Evolutionary conservation across 2,113 vertebrate genomes (phyloP), one percentile per base, ranked within the genome.

Genomic region (Anseranas semipalmata): DNA sequence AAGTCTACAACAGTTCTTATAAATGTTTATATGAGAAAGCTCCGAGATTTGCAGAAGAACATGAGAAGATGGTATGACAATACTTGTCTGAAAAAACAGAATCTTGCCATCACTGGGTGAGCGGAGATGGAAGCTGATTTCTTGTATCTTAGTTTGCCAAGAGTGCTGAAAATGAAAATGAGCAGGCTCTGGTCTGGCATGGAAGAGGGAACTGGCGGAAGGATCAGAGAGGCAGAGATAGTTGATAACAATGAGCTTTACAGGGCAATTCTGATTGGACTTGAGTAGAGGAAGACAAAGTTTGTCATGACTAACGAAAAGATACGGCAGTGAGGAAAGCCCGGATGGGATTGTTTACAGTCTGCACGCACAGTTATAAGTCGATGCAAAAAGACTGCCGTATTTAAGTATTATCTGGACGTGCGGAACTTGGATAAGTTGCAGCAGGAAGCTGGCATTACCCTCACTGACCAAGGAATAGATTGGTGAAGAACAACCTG

Each of bases 241-340:
- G 45, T 76, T 88, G 87, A 63, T 11, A 66, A 53, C 0, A 6
- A 85, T 85, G 53, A 72, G 75, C 89, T 94, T 87, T 70, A n/a
- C 56, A 91, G 74, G 81, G 92, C 62, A 63, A 55, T 85, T 87
- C 81, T 93, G 81, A 24, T 24, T 78, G 91, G 58, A 50, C 95
- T 93, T 87, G 66, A 56, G 45, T 32, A 71, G 81, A 94, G 74
- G 77, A 79, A 56, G 89, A 82, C 0, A 2, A 81, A 66, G 62
- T 85, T 95, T 85, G 65, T 87, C 58, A 25, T 59, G 74, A 68
- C 45, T 80, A 66, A 55, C 35, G 88, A 78, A 39, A 94, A 62
- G 62, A 78, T 52, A 21, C 60, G 87, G 77, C 62, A 17, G 70
- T 8, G 39, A 93, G 73, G 73, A 56, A 72, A 89, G 91, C 95